Base-by-base conservation (phyloP, 2,113 vertebrate genomes). In the Pygathrix nemaeus region DNA sequence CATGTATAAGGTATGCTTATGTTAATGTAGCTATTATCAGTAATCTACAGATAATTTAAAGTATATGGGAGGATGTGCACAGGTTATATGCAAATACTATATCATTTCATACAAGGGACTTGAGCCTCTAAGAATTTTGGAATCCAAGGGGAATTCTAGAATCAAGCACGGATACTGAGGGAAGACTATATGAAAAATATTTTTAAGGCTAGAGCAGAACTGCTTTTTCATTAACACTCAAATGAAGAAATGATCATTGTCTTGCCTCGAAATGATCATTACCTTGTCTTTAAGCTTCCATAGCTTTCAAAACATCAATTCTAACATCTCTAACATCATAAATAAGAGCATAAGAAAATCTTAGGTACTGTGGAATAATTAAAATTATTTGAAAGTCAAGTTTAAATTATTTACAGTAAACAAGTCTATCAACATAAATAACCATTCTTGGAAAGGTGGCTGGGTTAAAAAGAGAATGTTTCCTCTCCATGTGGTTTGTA, bases 201-300 rank as follows among this genome's bases (percentile, higher is more conserved):
- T 94, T 76, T 81, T 96, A 88, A 40, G 93, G 92, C 48, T 92
- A 68, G 0, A 21, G 86, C 61, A 86, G 80, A 83, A 50, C 68
- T 59, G 45, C 23, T 83, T 81, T 70, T 79, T 57, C 45, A 94
- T 76, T 90, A 86, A 96, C 64, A 95, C 23, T 48, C 86, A 45
- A 79, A 92, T 18, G 79, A 87, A 92, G 61, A 96, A 80, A 79
- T 18, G 35, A 52, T 64, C 9, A 50, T 27, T 48, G 9, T 52
- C 25, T 79, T 52, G 64, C 38, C 14, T 70, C 11, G 3, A 97
- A 80, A 88, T 17, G 38, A 57, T 75, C 5, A 57, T 40, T 48
- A 8, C 38, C 17, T 75, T 59, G 76, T 12, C 66, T 82, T 66
- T 72, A 43, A 43, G 38, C 18, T 82, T 88, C 82, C 45, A 80